phyloP scores from a whole-genome alignment of 2,113 vertebrate genomes.

The Oryzias celebensis region DNA sequence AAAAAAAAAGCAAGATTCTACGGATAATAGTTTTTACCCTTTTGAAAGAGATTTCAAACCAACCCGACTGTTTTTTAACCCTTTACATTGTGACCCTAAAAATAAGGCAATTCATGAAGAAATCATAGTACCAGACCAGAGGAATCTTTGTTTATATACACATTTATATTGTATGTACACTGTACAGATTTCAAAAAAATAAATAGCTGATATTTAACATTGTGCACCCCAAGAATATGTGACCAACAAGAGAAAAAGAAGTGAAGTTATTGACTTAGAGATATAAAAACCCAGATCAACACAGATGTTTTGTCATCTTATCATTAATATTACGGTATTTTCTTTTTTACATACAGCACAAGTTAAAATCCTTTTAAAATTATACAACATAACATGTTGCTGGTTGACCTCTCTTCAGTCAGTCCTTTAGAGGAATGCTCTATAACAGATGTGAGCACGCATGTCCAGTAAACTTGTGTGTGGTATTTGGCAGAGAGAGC shows the following conservation, averaged over 20 bases:
- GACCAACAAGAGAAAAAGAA: constrained; percentile 62
- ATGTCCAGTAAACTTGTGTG: constrained; percentile 25
- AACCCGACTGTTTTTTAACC: too few relatives aligned
- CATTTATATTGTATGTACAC: constrained; percentile 81
- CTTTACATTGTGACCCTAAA: not conserved
- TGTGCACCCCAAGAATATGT: constrained; percentile 72
- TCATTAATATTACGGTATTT: constrained; percentile 5
- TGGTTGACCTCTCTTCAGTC: constrained; percentile 69
- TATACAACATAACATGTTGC: constrained; percentile 60
- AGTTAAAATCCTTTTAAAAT: constrained; percentile 64
- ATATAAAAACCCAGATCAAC: constrained; percentile 69
- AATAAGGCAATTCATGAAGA: constrained; percentile 26
- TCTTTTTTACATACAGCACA: constrained; percentile 58
- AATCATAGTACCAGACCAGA: constrained; percentile 59
- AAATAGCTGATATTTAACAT: constrained; percentile 75
- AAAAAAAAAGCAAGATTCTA: too few relatives aligned
- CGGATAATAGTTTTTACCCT: too few relatives aligned
- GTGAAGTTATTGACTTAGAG: constrained; percentile 63
- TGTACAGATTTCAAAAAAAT: constrained; percentile 80
- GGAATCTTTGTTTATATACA: constrained; percentile 75
- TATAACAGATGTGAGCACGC: constrained; percentile 40
- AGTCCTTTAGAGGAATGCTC: constrained; percentile 48
- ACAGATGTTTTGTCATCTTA: constrained; percentile 28
- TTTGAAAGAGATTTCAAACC: too few relatives aligned
- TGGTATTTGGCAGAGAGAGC: constrained; percentile 24